Conservation (phyloP, 1,140 invertebrate species). For the Drosophila tristis region DNA sequence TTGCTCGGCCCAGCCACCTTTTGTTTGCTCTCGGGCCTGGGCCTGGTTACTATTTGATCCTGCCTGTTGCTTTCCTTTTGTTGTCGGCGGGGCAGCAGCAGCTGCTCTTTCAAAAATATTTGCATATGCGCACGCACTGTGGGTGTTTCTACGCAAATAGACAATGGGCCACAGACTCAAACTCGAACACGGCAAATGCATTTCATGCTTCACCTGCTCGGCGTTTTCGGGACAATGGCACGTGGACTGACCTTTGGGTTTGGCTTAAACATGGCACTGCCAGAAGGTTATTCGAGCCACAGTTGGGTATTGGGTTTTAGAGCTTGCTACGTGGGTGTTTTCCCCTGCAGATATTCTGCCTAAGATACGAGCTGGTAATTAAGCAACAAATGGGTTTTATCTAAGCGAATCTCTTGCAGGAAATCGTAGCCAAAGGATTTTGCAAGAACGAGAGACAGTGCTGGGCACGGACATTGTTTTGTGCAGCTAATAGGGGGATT, state of each 20-base stretch:
- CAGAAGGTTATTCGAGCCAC: slow-evolving; percentile 27
- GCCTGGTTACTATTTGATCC: slow-evolving; percentile 43
- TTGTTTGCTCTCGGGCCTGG: slow-evolving; percentile 27
- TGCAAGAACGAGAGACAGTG: no score
- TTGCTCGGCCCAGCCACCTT: slow-evolving; percentile 30
- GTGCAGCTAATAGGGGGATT: not conserved
- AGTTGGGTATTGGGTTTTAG: not conserved
- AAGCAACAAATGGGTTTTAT: slow-evolving; percentile 29
- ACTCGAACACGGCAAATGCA: not conserved
- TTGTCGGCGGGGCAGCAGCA: slow-evolving; percentile 56
- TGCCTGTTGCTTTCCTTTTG: slow-evolving; percentile 71
- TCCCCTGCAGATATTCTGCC: not conserved
- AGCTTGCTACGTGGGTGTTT: not conserved
- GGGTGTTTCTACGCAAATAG: slow-evolving; percentile 55
- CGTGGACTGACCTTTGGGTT: slow-evolving; percentile 65
- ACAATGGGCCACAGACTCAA: slow-evolving; percentile 43
- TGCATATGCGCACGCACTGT: slow-evolving; percentile 73
- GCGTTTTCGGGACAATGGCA: slow-evolving; percentile 36
- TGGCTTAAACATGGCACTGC: slow-evolving; percentile 31
- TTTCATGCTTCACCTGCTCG: slow-evolving; percentile 66
- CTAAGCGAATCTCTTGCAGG: slow-evolving; percentile 6
- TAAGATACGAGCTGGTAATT: slow-evolving; percentile 16
- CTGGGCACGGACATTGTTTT: not conserved
- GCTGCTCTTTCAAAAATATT: slow-evolving; percentile 61
- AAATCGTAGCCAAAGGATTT: not conserved